Percentiles rank a stretch among this genome's conserved stretches.
Evolutionary conservation across 2,113 vertebrate species (phyloP).

Genomic region (Mastomys coucha): DNA sequence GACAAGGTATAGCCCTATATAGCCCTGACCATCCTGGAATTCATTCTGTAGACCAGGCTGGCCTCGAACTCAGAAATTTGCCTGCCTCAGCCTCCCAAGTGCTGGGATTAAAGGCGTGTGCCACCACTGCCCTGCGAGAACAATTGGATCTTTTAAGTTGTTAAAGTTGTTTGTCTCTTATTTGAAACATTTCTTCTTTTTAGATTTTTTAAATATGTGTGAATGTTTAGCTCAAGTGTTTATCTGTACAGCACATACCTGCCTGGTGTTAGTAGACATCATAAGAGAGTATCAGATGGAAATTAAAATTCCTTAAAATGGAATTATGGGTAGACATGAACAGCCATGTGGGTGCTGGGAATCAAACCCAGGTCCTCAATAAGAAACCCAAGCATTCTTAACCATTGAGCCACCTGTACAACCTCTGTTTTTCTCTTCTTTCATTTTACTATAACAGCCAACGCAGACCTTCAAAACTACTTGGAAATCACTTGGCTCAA

Average conservation of each 20-base stretch:
- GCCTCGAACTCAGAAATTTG: too few species aligned
- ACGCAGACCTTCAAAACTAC: background rate
- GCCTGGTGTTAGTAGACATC: background rate
- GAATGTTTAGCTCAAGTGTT: background rate
- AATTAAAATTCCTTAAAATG: background rate
- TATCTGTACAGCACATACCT: background rate
- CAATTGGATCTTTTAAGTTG: background rate
- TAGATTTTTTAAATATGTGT: background rate
- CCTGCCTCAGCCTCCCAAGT: too few species aligned
- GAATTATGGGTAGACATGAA: background rate
- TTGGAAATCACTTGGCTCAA: background rate
- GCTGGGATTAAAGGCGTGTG: too few species aligned
- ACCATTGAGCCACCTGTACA: background rate
- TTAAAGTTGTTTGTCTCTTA: background rate
- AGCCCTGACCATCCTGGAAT: too few species aligned
- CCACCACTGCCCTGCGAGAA: too few species aligned
- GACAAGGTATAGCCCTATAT: too few species aligned
- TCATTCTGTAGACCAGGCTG: too few species aligned
- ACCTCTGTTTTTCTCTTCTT: background rate
- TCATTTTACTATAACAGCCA: background rate
- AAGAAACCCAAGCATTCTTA: background rate
- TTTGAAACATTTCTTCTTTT: background rate
- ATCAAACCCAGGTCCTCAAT: background rate
- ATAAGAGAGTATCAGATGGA: background rate
- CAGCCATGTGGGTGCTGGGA: background rate